phyloP scores from a whole-genome alignment of 2,113 vertebrate genomes.

The Ginglymostoma cirratum region DNA sequence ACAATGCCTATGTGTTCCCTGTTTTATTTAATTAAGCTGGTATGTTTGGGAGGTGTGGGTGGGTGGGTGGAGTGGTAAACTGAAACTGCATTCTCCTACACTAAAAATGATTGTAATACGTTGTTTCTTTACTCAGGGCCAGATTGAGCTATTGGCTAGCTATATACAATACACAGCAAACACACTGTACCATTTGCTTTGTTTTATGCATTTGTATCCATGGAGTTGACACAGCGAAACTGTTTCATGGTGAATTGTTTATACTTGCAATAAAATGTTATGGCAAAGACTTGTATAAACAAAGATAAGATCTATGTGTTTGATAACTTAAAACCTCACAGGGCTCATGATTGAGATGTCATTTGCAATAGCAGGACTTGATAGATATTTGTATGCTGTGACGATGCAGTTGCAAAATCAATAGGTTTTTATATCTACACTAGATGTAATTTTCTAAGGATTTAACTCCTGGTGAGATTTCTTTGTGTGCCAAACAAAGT shows the following conservation, averaged over 20 bases:
- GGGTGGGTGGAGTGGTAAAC: not conserved
- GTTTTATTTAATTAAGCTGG: not conserved
- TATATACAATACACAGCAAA: not conserved
- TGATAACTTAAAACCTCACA: not conserved
- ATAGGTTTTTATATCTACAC: not conserved
- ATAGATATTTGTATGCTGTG: not conserved
- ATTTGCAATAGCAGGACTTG: not conserved
- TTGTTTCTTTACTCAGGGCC: not conserved
- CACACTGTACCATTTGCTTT: not conserved
- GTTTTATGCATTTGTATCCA: slow-evolving; percentile 20
- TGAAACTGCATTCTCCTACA: not conserved
- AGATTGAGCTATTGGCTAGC: not conserved
- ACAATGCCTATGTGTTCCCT: not conserved
- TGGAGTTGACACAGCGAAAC: not conserved
- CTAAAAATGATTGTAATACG: not conserved
- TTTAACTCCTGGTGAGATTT: not conserved
- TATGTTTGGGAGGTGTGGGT: not conserved
- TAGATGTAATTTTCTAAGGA: not conserved
- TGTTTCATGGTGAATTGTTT: not conserved
- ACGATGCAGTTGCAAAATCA: not conserved
- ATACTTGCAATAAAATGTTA: not conserved
- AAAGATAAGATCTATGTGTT: not conserved
- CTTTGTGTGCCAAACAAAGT: not conserved
- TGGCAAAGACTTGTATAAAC: not conserved
- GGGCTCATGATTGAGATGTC: not conserved